These are phyloP conservation scores for Poecilus cupreus DNA, from an alignment of 2,888 invertebrate genomes.

Conservation along the genomic window DNA sequence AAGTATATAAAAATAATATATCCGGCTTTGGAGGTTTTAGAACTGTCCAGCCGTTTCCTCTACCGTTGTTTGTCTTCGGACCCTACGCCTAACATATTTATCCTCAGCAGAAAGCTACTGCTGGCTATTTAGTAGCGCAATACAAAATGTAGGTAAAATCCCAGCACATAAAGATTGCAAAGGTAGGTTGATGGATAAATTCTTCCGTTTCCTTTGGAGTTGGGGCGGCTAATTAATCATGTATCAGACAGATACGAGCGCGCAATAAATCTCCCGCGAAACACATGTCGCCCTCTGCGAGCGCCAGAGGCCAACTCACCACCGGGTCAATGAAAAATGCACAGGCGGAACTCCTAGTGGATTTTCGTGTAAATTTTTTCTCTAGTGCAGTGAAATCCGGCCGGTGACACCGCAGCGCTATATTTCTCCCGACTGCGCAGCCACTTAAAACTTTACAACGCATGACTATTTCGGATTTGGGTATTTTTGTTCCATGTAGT, in stretches of 20 bases:
- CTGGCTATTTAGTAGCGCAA: too few species aligned
- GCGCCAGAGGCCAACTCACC: neutral
- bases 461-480: conserved; percentile 6
- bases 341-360: conserved; percentile 43
- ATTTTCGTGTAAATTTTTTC: conserved; percentile 55
- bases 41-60: too few species aligned
- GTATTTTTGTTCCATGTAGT: too few species aligned
- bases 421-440: neutral
- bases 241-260: conserved; percentile 49
- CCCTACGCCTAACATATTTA: too few species aligned
- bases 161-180: neutral
- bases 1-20: too few species aligned
- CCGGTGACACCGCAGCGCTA: neutral
- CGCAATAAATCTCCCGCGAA: conserved; percentile 44
- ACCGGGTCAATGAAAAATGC: conserved; percentile 47
- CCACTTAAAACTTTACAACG: conserved; percentile 48
- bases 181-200: conserved; percentile 1
- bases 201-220: neutral
- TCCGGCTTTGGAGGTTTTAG: too few species aligned
- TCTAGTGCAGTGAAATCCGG: neutral
- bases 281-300: conserved; percentile 38
- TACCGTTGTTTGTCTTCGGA: too few species aligned
- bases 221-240: conserved; percentile 45
- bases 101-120: too few species aligned
- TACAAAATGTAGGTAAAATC: too few species aligned